Evolutionary conservation across 2,113 vertebrate genomes (phyloP).

Genomic region (Hypomesus transpacificus): DNA sequence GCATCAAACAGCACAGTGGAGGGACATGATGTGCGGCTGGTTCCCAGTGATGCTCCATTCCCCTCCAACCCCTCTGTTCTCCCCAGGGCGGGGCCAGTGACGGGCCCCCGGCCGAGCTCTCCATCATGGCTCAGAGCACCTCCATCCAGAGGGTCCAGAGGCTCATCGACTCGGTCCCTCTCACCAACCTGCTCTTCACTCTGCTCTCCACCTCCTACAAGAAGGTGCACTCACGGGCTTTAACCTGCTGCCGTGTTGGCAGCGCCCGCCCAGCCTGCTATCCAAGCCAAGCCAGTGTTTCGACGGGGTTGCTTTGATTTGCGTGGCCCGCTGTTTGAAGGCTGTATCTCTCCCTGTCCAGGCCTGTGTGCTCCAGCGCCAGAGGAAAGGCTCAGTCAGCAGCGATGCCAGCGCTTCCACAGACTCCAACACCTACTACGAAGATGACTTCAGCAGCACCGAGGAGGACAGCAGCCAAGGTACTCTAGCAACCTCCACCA

Average conservation of each 20-base stretch:
- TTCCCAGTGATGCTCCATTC: not conserved
- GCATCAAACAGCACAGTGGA: not conserved
- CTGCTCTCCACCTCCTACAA: slow-evolving; percentile 94
- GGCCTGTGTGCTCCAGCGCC: slow-evolving; percentile 95
- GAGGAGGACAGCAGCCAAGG: slow-evolving; percentile 99
- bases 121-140: slow-evolving; percentile 94
- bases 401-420: slow-evolving; percentile 97
- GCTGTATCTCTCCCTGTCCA: slow-evolving; percentile 45
- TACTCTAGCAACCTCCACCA: slow-evolving; percentile 46
- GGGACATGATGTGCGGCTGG: not conserved
- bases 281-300: no score
- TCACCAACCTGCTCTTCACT: slow-evolving; percentile 92
- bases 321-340: not conserved
- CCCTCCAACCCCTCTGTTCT: not conserved
- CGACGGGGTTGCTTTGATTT: no score
- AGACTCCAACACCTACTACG: slow-evolving; percentile 97
- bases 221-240: slow-evolving; percentile 73
- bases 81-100: slow-evolving; percentile 86
- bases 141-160: slow-evolving; percentile 96
- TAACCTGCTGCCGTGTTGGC: no score
- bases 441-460: slow-evolving; percentile 98
- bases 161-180: slow-evolving; percentile 92
- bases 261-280: no score
- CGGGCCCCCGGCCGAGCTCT: slow-evolving; percentile 91
- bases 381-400: slow-evolving; percentile 96